Base-by-base conservation (phyloP, 2,888 invertebrate genomes). In the Unio pictorum region DNA sequence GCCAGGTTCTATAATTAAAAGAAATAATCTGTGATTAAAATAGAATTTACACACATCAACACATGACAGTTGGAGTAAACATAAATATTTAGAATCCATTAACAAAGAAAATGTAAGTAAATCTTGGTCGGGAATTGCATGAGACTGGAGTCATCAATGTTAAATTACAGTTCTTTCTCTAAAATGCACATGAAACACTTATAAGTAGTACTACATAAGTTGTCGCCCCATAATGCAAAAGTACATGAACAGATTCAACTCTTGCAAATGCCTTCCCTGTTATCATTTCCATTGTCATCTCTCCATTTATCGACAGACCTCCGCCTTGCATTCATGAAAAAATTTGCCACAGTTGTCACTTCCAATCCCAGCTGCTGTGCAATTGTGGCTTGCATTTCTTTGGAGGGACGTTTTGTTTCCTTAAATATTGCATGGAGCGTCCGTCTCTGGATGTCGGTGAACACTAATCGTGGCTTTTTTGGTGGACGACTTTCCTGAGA, bases 371-470 rank as follows among this genome's bases (percentile, higher is more conserved):
- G 92, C 90, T 99, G 98, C 82, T 98, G 93, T 54, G 98, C 98
- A 92, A 99, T 99, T 86, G 98, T 98, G 87, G 98, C 97, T 92
- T 99, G 99, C 98, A 99, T 99, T 92, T 99, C 99, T 92, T 99
- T 99, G 82, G 97, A 98, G 84, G 99, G 99, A 91, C 99, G 93
- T 91, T 99, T 99, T 75, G 99, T 99, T 93, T 99, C 99, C 96
- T 99, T 99, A 94, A 99, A 99, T 94, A 99, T 99, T 93, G 98
- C 99, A 94, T 99, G 98, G 91, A 99, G 95, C 91, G 99, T 99
- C 93, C 99, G 95, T 91, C 99, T 95, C 93, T 99, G 99, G 90
- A 99, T 96, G 93, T 99, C 99, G 90, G 99, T 99, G 94, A 99
- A 99, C 92, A 99, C 99, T 92, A 99, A 94, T 90, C 99, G 96